Evolutionary conservation across 2,888 invertebrate genomes (phyloP).

Genomic region (Epistrophe grossulariae): DNA sequence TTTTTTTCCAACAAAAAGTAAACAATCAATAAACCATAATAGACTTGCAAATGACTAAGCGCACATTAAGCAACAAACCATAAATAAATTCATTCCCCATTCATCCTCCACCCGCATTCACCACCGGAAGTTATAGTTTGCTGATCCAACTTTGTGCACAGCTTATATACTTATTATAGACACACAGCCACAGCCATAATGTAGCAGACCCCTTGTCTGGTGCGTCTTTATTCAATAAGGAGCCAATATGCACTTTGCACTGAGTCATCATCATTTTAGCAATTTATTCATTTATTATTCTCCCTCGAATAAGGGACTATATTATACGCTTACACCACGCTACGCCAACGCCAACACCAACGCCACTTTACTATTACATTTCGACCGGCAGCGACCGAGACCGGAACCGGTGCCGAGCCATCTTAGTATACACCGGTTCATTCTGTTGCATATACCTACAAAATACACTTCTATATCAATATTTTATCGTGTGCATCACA

Average conservation of each 20-base stretch:
- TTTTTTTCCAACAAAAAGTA: background rate
- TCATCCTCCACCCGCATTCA: background rate
- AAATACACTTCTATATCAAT: background rate
- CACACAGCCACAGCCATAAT: background rate
- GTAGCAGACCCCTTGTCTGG: conserved; percentile 23
- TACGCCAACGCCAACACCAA: background rate
- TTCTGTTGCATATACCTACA: background rate
- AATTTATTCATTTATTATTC: conserved; percentile 31
- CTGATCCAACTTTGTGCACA: conserved; percentile 19
- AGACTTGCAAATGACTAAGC: conserved; percentile 41
- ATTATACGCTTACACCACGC: background rate
- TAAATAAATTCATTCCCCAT: conserved; percentile 22
- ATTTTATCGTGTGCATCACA: background rate
- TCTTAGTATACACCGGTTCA: conserved; percentile 8
- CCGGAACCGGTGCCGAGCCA: conserved; percentile 3
- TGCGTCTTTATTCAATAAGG: conserved; percentile 28
- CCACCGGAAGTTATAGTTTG: conserved; percentile 29
- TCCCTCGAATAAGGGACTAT: conserved; percentile 19
- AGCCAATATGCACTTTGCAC: conserved; percentile 39
- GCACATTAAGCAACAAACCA: conserved; percentile 25
- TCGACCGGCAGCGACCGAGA: background rate
- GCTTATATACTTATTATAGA: background rate
- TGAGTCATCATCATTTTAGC: conserved; percentile 37
- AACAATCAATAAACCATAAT: conserved; percentile 23
- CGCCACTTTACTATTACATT: background rate